Base-by-base conservation (phyloP, 1,140 invertebrate species). In the Andricus grossulariae region DNA sequence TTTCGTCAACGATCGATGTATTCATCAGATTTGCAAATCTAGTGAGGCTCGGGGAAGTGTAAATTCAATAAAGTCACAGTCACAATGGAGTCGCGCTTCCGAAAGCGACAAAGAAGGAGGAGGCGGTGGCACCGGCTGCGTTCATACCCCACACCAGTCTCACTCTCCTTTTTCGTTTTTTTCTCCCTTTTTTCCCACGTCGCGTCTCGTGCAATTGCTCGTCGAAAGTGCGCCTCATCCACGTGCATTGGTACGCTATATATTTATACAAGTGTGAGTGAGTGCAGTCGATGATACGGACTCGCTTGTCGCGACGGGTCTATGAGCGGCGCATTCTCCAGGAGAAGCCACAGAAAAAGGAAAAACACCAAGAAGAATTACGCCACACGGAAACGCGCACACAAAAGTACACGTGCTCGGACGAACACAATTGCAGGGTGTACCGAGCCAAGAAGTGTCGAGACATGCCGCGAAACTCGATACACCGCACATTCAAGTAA, bases 1-100 rank as follows among this genome's bases (percentile, higher is more conserved):
- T 45, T 45, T 45, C 39, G 39, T 45, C 39, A 45, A 25, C 11
- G 50, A 12, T n/a, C 19, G 70, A 45, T 71, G 19, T 18, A 32
- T 49, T 49, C 32, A 77, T 78, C 39, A 45, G 39, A 78, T 80
- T 75, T 77, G 76, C 74, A 77, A 80, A 76, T 81, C 79, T 77
- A 75, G 75, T 75, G 73, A 66, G 71, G 79, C 80, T 79, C 78
- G 79, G 73, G 77, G 72, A 32, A 78, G 78, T 50, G 78, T 21
- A 76, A 80, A 83, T 82, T 83, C 76, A 83, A 81, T 83, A 79
- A 80, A 81, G 66, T 60, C 19, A 74, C 54, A 71, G 80, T 71
- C 78, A 84, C 76, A 77, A 72, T 81, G 55, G 60, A 73, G 72
- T 85, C 79, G 79, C 80, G 79, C 55, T 75, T 77, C 57, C 55